Conservation (phyloP, 2,888 invertebrate species). For the Dicycla oo region DNA sequence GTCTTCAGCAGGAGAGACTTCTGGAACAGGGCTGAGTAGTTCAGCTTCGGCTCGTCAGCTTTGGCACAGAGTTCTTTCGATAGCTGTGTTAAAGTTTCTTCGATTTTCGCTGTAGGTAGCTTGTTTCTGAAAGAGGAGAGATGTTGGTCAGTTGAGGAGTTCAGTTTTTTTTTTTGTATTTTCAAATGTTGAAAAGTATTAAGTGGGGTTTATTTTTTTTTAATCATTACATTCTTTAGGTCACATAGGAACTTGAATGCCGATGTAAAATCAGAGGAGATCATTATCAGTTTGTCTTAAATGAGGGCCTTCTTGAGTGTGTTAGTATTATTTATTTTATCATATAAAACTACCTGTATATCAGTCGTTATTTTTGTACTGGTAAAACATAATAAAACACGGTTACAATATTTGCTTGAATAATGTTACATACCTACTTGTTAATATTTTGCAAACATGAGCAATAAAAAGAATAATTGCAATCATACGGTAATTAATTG, state of each 20-base stretch:
- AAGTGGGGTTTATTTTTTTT: background rate
- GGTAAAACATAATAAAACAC: background rate
- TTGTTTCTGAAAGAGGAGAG: slow-evolving; percentile 82
- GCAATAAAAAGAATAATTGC: background rate
- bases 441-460: slow-evolving; percentile 4
- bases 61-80: slow-evolving; percentile 72
- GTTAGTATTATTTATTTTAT: background rate
- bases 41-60: slow-evolving; percentile 80
- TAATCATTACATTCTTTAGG: background rate
- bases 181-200: background rate
- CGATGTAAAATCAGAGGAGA: background rate
- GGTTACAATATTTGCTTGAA: background rate
- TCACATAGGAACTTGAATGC: background rate
- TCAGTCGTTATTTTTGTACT: background rate
- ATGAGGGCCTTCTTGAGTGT: background rate
- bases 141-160: background rate
- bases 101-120: slow-evolving; percentile 85
- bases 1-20: slow-evolving; percentile 92
- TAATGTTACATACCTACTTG: background rate
- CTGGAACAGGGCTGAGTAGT: slow-evolving; percentile 91
- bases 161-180: background rate
- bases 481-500: background rate
- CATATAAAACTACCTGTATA: background rate
- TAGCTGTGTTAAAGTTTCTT: slow-evolving; percentile 81
- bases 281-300: background rate